Evolutionary conservation across 2,888 invertebrate genomes (phyloP).

Genomic region (Dyspetes luteomarginatus): DNA sequence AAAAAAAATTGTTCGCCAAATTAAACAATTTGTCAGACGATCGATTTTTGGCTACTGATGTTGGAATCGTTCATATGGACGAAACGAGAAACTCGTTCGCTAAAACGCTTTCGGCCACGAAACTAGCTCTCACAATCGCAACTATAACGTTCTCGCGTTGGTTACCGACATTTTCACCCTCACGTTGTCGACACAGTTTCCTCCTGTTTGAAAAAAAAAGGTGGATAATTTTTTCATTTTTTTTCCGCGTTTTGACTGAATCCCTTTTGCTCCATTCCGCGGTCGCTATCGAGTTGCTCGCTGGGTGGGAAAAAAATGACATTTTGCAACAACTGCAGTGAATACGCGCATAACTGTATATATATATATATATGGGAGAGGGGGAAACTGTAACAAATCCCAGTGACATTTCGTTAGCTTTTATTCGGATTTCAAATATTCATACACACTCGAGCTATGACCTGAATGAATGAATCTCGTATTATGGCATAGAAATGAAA

Average conservation of each 20-base stretch:
- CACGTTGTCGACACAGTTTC: conserved; percentile 13
- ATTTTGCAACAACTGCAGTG: neutral
- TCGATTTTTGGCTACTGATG: conserved; percentile 19
- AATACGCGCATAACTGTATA: neutral
- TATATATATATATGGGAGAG: neutral
- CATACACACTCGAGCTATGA: neutral
- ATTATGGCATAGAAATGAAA: neutral
- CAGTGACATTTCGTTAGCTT: neutral
- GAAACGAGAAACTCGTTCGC: conserved; percentile 17
- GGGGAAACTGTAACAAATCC: neutral
- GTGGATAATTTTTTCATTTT: conserved; percentile 18
- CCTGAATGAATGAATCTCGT: neutral
- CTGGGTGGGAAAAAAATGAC: neutral
- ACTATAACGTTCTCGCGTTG: conserved; percentile 51
- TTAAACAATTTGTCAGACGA: conserved; percentile 41
- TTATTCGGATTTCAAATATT: neutral
- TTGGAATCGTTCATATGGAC: neutral
- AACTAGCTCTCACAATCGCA: conserved; percentile 34
- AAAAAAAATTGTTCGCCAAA: conserved; percentile 23
- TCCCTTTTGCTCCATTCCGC: conserved; percentile 8
- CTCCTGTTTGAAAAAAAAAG: neutral
- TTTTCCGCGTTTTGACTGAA: neutral
- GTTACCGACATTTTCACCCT: conserved; percentile 29
- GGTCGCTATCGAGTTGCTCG: conserved; percentile 18
- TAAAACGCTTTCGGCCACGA: neutral